These are phyloP conservation scores for Hydrocynus forskahlii DNA, from an alignment of 2,797 vertebrate genomes.

Conservation along the genomic window DNA sequence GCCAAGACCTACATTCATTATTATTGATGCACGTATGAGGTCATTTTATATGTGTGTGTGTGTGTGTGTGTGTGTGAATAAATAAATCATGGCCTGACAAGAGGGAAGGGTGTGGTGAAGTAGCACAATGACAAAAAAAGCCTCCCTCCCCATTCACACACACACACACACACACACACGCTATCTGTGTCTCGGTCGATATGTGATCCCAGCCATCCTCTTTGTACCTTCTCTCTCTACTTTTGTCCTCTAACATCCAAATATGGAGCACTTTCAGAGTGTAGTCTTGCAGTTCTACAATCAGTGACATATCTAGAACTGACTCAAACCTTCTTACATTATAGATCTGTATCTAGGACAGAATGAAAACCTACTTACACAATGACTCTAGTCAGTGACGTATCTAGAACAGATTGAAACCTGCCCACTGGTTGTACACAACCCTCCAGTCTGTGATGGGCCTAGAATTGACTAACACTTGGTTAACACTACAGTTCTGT, in stretches of 20 bases:
- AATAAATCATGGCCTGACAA: neutral
- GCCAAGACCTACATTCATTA: neutral
- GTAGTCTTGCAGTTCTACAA: no score
- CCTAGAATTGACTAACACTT: no score
- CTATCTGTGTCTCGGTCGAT: neutral
- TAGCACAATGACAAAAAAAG: neutral
- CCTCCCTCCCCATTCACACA: neutral
- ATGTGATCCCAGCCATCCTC: neutral
- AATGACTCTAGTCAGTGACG: no score
- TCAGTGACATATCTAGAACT: no score
- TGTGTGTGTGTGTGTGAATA: slow-evolving; percentile 13
- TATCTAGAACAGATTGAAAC: no score
- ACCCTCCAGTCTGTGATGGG: no score
- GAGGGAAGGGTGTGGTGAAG: neutral
- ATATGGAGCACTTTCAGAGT: neutral
- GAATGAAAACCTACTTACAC: no score
- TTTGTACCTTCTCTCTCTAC: neutral
- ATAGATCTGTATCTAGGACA: no score
- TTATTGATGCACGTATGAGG: neutral
- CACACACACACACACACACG: neutral
- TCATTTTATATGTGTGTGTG: neutral
- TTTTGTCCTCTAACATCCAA: neutral
- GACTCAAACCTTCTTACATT: no score
- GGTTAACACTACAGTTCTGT: no score
- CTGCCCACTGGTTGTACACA: no score